Conservation (phyloP, 2,113 vertebrate species). For the Capra hircus region DNA sequence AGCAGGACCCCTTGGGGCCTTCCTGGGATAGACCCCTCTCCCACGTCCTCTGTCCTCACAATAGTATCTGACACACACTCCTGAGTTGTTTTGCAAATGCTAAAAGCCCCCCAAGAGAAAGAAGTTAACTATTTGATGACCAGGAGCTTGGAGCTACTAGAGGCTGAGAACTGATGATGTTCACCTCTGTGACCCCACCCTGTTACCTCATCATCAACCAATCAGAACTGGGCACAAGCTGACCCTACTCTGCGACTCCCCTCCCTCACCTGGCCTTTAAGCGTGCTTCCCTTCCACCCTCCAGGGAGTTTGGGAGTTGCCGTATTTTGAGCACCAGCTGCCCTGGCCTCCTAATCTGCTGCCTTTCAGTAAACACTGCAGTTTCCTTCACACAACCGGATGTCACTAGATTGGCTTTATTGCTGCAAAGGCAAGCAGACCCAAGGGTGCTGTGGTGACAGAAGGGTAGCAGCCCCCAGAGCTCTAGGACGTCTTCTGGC, state of each 20-base stretch:
- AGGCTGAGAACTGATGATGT: neutral
- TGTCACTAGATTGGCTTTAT: neutral
- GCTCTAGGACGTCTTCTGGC: neutral
- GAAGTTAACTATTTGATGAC: neutral
- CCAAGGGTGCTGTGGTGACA: neutral
- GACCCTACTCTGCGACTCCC: neutral
- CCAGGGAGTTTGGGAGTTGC: neutral
- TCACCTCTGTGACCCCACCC: neutral
- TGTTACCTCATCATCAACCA: neutral
- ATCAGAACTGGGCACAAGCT: neutral
- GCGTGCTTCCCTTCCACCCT: neutral
- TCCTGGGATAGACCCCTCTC: neutral
- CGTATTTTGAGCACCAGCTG: neutral
- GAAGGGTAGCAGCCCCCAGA: neutral
- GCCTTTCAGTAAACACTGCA: neutral
- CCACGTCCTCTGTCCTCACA: neutral
- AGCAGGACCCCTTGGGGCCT: neutral
- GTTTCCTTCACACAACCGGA: neutral
- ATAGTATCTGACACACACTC: neutral
- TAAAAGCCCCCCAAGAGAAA: neutral
- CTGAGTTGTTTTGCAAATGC: neutral
- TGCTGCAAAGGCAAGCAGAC: neutral
- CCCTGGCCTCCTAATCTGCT: neutral
- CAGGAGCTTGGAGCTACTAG: neutral
- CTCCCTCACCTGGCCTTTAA: neutral